Evolutionary conservation across 2,888 invertebrate genomes (phyloP).

Genomic region (Plebejus anna): DNA sequence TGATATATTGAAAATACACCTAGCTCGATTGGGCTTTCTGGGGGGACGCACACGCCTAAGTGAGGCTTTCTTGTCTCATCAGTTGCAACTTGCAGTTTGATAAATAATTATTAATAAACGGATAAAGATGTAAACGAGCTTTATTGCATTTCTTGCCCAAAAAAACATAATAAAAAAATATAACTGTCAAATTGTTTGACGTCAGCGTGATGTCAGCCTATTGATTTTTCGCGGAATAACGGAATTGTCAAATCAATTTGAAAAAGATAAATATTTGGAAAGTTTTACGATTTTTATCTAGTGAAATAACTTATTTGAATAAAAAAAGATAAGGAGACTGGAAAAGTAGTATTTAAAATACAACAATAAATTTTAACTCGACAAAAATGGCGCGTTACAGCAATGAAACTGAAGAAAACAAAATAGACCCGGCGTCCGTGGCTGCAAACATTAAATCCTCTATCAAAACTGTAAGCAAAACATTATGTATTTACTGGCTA

Average conservation of each 20-base stretch:
- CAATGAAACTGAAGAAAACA: slow-evolving; percentile 48
- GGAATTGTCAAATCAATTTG: not conserved
- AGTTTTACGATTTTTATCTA: not conserved
- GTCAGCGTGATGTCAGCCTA: not conserved
- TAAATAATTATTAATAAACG: no score
- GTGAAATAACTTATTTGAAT: not conserved
- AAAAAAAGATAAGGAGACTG: not conserved
- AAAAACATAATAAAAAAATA: no score
- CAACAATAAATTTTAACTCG: not conserved
- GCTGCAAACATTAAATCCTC: slow-evolving; percentile 57
- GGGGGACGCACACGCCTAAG: no score
- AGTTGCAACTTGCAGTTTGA: no score
- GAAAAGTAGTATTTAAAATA: not conserved
- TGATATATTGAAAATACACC: no score
- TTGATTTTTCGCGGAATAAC: slow-evolving; percentile 15
- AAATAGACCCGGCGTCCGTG: slow-evolving; percentile 59
- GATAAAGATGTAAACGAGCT: no score
- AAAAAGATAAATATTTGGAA: not conserved
- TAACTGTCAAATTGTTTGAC: not conserved
- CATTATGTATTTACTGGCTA: not conserved
- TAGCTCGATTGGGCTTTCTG: no score
- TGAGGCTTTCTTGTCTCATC: no score
- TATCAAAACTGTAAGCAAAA: slow-evolving; percentile 55
- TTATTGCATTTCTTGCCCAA: no score
- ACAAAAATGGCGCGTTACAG: slow-evolving; percentile 39